These are phyloP conservation scores for Mnemiopsis leidyi DNA, from an alignment of 37 sponge, comb jelly and placozoan genomes.

Conservation along the genomic window DNA sequence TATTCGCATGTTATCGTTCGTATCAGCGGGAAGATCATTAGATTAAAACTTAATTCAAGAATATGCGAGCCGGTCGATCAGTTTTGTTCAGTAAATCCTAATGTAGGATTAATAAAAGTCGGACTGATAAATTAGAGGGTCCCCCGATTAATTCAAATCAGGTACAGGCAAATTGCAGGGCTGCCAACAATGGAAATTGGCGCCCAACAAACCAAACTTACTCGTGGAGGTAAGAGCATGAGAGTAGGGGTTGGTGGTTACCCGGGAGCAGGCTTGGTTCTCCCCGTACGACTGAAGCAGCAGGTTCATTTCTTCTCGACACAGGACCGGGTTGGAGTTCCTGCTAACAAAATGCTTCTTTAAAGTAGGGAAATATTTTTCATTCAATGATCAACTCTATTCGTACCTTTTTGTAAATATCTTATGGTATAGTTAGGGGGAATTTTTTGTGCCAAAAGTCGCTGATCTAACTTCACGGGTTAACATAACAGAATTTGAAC, in stretches of 20 bases:
- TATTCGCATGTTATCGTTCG: background rate
- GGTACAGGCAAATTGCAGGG: background rate
- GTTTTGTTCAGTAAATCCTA: background rate
- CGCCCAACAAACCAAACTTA: background rate
- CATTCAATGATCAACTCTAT: background rate
- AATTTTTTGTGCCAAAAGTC: background rate
- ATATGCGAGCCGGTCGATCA: background rate
- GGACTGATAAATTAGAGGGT: background rate
- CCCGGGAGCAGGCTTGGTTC: slow-evolving; percentile 14
- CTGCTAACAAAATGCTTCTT: background rate
- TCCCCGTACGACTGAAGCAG: slow-evolving; percentile 49
- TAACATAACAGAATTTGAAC: background rate
- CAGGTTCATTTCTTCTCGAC: slow-evolving; percentile 40
- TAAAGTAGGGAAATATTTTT: background rate
- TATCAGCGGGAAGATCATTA: background rate
- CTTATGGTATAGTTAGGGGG: no score
- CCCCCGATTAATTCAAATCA: background rate
- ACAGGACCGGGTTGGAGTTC: slow-evolving; percentile 47
- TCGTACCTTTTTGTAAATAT: no score
- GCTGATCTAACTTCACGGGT: background rate
- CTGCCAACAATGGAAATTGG: no score
- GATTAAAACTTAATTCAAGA: background rate
- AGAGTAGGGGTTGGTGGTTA: slow-evolving; percentile 18
- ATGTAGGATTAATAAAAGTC: background rate
- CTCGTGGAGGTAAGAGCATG: slow-evolving; percentile 36